phyloP scores from a whole-genome alignment of 2,888 invertebrate species.

The Rotaria magnacalcarata region DNA sequence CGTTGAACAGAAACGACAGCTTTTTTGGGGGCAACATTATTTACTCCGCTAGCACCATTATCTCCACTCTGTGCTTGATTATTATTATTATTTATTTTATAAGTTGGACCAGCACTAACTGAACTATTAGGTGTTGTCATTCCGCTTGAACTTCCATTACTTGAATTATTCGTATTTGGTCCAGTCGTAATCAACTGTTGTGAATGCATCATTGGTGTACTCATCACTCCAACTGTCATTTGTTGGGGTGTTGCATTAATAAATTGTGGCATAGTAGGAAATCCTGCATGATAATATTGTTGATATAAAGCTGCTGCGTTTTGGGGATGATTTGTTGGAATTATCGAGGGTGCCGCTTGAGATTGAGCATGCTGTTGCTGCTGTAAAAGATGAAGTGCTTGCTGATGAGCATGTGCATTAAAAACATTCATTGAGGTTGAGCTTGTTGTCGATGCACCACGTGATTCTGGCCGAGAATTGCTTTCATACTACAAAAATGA shows the following conservation, averaged over 20 bases:
- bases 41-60: neutral
- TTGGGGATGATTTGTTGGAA: neutral
- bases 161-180: neutral
- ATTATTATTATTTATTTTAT: neutral
- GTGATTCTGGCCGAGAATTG: conserved; percentile 1
- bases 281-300: neutral
- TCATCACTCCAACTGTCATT: neutral
- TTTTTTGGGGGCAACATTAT: neutral
- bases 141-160: conserved; percentile 4
- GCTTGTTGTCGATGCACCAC: neutral
- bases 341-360: neutral
- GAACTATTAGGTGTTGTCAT: conserved; percentile 10
- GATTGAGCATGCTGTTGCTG: neutral
- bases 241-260: neutral
- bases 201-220: neutral
- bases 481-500: neutral
- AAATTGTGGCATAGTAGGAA: neutral
- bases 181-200: neutral
- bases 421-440: neutral
- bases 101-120: neutral
- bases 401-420: neutral
- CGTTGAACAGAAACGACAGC: neutral
- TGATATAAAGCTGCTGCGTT: conserved; percentile 18
- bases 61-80: neutral
- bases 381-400: neutral